Evolutionary conservation across 2,797 vertebrate species (phyloP).

Genomic region (Clangula hyemalis): DNA sequence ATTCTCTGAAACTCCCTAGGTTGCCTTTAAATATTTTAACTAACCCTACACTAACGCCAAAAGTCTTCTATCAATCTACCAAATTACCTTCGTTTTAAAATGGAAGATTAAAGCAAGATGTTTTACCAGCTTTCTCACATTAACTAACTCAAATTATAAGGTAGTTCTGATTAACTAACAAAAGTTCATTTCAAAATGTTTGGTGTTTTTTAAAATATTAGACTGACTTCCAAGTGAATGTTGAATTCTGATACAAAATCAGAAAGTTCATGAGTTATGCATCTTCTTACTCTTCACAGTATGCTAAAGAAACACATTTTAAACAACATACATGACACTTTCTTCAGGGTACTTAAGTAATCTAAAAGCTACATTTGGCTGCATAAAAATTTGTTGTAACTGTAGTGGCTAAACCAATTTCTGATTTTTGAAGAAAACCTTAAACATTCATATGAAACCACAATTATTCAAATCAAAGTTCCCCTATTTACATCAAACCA

Average conservation of each 20-base stretch:
- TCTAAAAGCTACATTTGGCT: background rate
- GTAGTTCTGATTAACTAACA: accelerated
- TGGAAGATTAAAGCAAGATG: background rate
- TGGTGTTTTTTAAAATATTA: background rate
- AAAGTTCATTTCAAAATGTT: background rate
- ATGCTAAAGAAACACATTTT: background rate
- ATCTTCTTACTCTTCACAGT: background rate
- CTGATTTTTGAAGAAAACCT: background rate
- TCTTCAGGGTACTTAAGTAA: background rate
- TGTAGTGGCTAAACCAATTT: background rate
- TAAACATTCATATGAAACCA: background rate
- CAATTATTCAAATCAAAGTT: background rate
- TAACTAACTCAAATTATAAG: background rate
- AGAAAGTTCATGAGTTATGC: background rate
- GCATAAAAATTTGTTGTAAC: background rate
- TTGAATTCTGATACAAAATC: background rate
- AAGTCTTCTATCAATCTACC: background rate
- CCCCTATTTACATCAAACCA: background rate
- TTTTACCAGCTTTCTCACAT: background rate
- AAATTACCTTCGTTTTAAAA: background rate
- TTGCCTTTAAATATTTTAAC: background rate
- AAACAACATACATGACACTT: background rate
- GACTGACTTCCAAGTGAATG: background rate
- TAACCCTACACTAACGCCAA: background rate
- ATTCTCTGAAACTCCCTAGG: background rate